phyloP scores from a whole-genome alignment of 2,888 invertebrate genomes.

The Leptopterna dolabrata region DNA sequence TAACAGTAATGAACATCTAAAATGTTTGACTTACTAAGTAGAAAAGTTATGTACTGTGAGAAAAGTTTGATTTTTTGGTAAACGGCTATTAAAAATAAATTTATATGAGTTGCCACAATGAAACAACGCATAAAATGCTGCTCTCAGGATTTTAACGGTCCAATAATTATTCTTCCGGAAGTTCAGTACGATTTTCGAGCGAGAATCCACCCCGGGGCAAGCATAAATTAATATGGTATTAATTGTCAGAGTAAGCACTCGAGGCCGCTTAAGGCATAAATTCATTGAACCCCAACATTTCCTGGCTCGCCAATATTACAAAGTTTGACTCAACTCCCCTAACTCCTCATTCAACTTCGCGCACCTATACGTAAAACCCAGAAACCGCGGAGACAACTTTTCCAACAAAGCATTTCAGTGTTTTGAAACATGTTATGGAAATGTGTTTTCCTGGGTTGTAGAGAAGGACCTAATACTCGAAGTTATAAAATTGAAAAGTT shows the following conservation, averaged over 20 bases:
- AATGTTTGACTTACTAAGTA: no score
- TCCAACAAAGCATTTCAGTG: constrained; percentile 27
- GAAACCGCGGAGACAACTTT: constrained; percentile 31
- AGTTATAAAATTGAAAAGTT: constrained; percentile 44
- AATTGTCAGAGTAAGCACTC: constrained; percentile 27
- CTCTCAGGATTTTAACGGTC: neutral
- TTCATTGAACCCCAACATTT: neutral
- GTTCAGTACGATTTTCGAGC: neutral
- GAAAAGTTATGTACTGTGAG: no score
- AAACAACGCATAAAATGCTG: no score
- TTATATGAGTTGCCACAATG: no score
- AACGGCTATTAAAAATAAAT: no score
- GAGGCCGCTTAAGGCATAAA: constrained; percentile 17
- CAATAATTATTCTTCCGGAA: neutral
- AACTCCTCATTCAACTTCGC: constrained; percentile 37
- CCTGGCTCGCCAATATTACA: constrained; percentile 31
- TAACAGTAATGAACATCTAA: no score
- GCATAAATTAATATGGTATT: neutral
- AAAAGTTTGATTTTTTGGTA: no score
- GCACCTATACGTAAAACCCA: constrained; percentile 24
- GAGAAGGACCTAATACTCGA: constrained; percentile 1
- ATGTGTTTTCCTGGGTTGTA: constrained; percentile 18
- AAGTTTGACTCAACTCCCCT: constrained; percentile 26
- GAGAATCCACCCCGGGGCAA: neutral
- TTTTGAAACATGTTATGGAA: constrained; percentile 41